These are phyloP conservation scores for Onychostoma macrolepis DNA, from an alignment of 2,113 vertebrate genomes.

Conservation along the genomic window DNA sequence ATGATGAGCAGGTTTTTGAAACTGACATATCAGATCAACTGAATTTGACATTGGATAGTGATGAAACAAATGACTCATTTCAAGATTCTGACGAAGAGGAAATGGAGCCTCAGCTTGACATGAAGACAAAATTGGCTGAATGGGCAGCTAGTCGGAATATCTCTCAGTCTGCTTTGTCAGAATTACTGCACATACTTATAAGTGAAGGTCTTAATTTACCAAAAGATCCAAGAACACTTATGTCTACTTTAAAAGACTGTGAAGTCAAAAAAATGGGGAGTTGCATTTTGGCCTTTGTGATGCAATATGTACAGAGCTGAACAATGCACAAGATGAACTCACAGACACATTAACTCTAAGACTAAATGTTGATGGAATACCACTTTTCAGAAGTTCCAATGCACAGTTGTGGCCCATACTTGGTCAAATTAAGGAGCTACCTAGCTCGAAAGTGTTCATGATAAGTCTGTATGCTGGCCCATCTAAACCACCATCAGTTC, in stretches of 20 bases:
- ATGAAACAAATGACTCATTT: slow-evolving; percentile 1
- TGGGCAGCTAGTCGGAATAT: not conserved
- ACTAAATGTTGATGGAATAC: no score
- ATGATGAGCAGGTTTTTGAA: not conserved
- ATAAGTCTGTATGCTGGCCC: slow-evolving; percentile 20
- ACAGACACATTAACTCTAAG: not conserved
- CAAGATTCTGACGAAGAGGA: not conserved
- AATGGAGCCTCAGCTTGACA: not conserved
- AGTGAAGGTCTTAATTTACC: not conserved
- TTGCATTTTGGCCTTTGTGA: not conserved
- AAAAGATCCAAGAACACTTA: not conserved
- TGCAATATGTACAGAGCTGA: not conserved
- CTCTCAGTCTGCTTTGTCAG: slow-evolving; percentile 18
- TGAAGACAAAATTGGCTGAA: slow-evolving; percentile 18
- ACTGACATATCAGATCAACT: not conserved
- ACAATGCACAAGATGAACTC: slow-evolving; percentile 2
- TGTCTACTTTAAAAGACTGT: slow-evolving; percentile 5
- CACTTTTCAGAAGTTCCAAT: no score
- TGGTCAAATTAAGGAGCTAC: not conserved
- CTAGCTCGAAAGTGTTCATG: not conserved
- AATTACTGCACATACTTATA: not conserved
- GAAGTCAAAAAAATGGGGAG: not conserved
- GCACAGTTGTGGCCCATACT: no score
- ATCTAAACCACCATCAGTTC: slow-evolving; percentile 5
- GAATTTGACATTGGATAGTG: slow-evolving; percentile 7